Percentiles rank a stretch among this genome's conserved stretches.
Conservation (phyloP, 2,797 vertebrate species). For the Neoniphon sammara region DNA sequence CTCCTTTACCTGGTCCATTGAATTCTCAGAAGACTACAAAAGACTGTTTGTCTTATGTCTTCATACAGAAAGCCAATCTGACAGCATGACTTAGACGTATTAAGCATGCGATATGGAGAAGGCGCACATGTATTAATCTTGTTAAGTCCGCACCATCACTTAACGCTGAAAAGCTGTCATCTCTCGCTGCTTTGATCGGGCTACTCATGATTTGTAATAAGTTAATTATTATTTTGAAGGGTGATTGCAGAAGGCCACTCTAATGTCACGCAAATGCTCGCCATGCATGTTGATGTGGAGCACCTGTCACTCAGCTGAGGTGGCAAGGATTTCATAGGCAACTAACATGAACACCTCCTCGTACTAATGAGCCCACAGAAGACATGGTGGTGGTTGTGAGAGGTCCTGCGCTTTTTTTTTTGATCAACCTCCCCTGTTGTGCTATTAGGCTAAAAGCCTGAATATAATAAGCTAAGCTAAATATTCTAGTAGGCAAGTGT, state of each 20-base stretch:
- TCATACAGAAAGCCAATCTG: background rate
- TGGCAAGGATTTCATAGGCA: conserved; percentile 43
- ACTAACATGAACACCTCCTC: conserved; percentile 52
- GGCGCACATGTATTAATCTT: conserved; percentile 13
- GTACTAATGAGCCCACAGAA: conserved; percentile 74
- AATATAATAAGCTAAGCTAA: conserved; percentile 61
- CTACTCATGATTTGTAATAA: conserved; percentile 43
- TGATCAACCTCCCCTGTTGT: conserved; percentile 57
- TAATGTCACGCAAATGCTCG: conserved; percentile 42
- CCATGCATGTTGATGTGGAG: conserved; percentile 56
- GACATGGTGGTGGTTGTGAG: conserved; percentile 29
- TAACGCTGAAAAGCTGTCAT: conserved; percentile 29
- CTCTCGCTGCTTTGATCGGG: conserved; percentile 36
- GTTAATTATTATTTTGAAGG: conserved; percentile 62
- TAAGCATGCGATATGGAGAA: background rate
- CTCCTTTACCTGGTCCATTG: conserved; percentile 18
- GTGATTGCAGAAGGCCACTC: conserved; percentile 32
- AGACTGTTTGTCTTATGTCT: background rate
- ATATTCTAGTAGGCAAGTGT: conserved; percentile 1
- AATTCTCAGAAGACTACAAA: conserved; percentile 8
- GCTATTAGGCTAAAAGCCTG: conserved; percentile 65
- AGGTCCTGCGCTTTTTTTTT: conserved; percentile 18
- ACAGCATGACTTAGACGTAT: conserved; percentile 41
- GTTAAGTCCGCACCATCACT: conserved; percentile 32
- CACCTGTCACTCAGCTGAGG: conserved; percentile 64